Evolutionary conservation across 2,797 vertebrate genomes (phyloP).

Genomic region (Sparidentex hasta): DNA sequence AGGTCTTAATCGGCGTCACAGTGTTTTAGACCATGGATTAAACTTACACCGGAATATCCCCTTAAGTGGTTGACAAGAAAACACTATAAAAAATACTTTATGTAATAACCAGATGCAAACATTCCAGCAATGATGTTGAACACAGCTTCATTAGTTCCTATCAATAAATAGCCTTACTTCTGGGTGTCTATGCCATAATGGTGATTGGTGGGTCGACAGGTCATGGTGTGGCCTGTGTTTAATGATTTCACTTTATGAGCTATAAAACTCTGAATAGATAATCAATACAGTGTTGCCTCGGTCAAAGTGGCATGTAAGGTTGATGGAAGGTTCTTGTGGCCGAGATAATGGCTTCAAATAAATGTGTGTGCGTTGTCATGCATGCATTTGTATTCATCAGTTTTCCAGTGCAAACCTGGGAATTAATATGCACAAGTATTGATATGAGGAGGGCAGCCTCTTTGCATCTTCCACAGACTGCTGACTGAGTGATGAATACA

Average conservation of each 20-base stretch:
- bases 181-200: conserved; percentile 55
- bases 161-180: conserved; percentile 42
- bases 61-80: conserved; percentile 30
- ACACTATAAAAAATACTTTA: neutral
- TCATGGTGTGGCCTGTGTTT: conserved; percentile 42
- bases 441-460: conserved; percentile 5
- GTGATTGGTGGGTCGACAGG: conserved; percentile 65
- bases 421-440: conserved; percentile 30
- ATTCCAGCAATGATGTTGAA: neutral
- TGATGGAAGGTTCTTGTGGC: conserved; percentile 40
- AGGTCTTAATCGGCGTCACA: too few species aligned
- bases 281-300: conserved; percentile 64
- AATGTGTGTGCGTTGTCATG: conserved; percentile 19
- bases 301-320: conserved; percentile 9
- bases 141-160: conserved; percentile 36
- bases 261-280: conserved; percentile 72
- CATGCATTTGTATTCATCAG: conserved; percentile 36
- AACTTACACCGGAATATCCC: too few species aligned
- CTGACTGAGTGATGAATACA: conserved; percentile 12
- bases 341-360: conserved; percentile 35
- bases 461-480: conserved; percentile 10
- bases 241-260: conserved; percentile 76
- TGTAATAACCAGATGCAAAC: conserved; percentile 1
- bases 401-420: neutral
- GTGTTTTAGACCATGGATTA: too few species aligned